Base-by-base conservation (phyloP, 1,140 invertebrate species). In the Hyposmocoma kahamanoa region DNA sequence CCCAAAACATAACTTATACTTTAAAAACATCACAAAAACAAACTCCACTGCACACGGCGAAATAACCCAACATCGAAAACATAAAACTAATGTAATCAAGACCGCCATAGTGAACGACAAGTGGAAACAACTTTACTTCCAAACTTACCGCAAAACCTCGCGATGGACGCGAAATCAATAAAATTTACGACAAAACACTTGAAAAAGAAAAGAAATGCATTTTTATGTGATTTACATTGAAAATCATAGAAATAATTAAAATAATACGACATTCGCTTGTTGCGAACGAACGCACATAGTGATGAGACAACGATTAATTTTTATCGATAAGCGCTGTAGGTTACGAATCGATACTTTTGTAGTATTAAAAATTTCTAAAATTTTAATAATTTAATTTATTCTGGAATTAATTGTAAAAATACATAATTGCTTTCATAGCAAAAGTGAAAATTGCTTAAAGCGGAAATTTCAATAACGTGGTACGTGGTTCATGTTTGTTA, bases 51-150 rank as follows among this genome's bases (percentile, higher is more conserved):
- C 47, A 53, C 55, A 52, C 55, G 49, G 56, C 50, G 56, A 66
- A 67, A 63, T 56, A 64, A 64, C 62, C 67, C 57, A n/a, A 62
- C 66, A 63, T 66, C 46, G 45, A 46, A 42, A 62, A 53, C 54
- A 59, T 58, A 42, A 67, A 65, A 70, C 53, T 76, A 79, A 71
- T 79, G 68, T 55, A 60, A 53, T 47, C 38, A 56, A 72, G 73
- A 84, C 79, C 79, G 81, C 81, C 81, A 84, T 84, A 84, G 72
- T 83, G 77, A 80, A 81, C 67, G 70, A 79, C 72, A 75, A 81
- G 68, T 79, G 64, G 64, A 73, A 67, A 44, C 54, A 66, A 68
- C 54, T 67, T 67, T 67, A 67, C 57, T 65, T 67, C 47, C 15
- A 59, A 75, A 75, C 81, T 84, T 78, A 84, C 81, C 81, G 77